These are phyloP conservation scores for Lordiphosa stackelbergi DNA, from an alignment of 1,140 invertebrate species.

Conservation along the genomic window DNA sequence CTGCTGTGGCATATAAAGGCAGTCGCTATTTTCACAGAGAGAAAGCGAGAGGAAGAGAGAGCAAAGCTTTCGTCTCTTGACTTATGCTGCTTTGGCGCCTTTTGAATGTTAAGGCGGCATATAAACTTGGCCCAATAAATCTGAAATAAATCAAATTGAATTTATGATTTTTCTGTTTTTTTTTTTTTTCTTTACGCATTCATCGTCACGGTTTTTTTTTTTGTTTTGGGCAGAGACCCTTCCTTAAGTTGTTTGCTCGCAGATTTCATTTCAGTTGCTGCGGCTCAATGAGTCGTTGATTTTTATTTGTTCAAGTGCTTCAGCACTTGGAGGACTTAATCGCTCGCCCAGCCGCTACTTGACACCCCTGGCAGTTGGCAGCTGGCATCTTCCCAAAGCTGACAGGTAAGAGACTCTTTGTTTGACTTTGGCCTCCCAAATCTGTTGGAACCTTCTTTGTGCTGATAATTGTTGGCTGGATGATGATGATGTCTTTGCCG, in stretches of 20 bases:
- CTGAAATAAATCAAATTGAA: slow-evolving; percentile 70
- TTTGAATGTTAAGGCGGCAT: slow-evolving; percentile 16
- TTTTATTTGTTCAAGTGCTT: slow-evolving; percentile 42
- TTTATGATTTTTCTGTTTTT: slow-evolving; percentile 60
- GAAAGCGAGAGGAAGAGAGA: slow-evolving; percentile 18
- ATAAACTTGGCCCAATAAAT: slow-evolving; percentile 50
- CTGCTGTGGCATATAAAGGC: slow-evolving; percentile 43
- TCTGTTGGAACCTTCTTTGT: slow-evolving; percentile 19
- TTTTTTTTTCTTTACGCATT: slow-evolving; percentile 12
- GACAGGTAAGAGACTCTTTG: slow-evolving; percentile 35
- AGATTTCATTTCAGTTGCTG: slow-evolving; percentile 45
- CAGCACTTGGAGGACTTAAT: slow-evolving; percentile 27
- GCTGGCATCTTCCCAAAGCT: slow-evolving; percentile 20
- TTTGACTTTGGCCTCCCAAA: slow-evolving; percentile 35
- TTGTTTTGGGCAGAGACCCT: neutral
- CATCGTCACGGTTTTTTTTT: neutral
- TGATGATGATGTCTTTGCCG: neutral
- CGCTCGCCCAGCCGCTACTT: slow-evolving; percentile 30
- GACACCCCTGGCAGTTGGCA: slow-evolving; percentile 30
- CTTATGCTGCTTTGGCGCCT: slow-evolving; percentile 13
- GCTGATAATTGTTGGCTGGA: slow-evolving; percentile 31
- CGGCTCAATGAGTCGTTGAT: slow-evolving; percentile 45
- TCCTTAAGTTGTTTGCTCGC: slow-evolving; percentile 42
- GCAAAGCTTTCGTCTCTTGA: slow-evolving; percentile 40
- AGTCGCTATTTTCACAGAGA: neutral